phyloP scores from a whole-genome alignment of 2,888 invertebrate genomes.

The Xanthorhoe spadicearia region DNA sequence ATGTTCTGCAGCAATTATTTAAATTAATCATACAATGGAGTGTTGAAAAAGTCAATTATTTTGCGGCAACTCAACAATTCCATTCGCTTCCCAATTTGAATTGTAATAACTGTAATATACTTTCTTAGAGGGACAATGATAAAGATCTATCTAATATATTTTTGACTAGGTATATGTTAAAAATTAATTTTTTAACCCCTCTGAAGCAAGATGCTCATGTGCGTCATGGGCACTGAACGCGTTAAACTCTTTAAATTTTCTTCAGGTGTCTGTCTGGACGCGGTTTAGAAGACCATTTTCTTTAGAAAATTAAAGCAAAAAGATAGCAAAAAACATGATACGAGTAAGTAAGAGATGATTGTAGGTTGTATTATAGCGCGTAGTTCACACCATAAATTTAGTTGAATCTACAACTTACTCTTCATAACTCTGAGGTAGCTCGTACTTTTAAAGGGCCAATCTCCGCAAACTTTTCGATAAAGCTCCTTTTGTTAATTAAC shows the following conservation, averaged over 20 bases:
- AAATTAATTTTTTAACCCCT: no score
- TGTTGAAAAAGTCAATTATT: slow-evolving; percentile 48
- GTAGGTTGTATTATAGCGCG: not conserved
- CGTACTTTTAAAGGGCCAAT: slow-evolving; percentile 41
- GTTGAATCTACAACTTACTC: slow-evolving; percentile 10
- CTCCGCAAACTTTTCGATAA: slow-evolving; percentile 60
- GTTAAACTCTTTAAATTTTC: no score
- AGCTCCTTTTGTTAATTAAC: slow-evolving; percentile 53
- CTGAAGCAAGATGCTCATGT: no score
- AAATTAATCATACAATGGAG: slow-evolving; percentile 39
- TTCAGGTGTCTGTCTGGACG: no score
- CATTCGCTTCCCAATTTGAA: slow-evolving; percentile 39
- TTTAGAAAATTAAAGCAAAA: no score
- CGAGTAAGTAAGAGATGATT: not conserved
- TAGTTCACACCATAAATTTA: no score
- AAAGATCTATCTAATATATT: no score
- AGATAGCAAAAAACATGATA: no score
- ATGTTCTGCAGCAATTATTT: slow-evolving; percentile 30
- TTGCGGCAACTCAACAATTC: slow-evolving; percentile 32
- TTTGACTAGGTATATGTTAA: no score
- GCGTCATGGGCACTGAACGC: no score
- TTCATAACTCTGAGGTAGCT: slow-evolving; percentile 45
- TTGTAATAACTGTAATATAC: slow-evolving; percentile 19
- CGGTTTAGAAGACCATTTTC: no score
- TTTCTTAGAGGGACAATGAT: not conserved